These are phyloP conservation scores for Nipponia nippon DNA, from an alignment of 2,113 vertebrate genomes.

Conservation along the genomic window DNA sequence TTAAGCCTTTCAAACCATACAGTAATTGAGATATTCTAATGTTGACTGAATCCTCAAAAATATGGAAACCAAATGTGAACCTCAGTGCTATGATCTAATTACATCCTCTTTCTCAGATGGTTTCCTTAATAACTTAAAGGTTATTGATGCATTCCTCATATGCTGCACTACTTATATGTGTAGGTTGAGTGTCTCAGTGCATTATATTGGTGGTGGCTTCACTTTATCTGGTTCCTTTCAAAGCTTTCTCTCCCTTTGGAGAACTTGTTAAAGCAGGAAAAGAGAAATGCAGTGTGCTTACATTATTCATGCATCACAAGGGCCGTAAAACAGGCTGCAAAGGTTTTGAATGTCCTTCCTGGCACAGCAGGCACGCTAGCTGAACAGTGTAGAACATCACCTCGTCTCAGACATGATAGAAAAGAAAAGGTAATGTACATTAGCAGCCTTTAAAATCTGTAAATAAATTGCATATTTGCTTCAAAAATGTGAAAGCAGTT, in stretches of 20 bases:
- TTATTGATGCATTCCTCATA: conserved; percentile 39
- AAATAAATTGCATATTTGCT: conserved; percentile 40
- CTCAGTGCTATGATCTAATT: conserved; percentile 53
- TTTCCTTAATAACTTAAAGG: conserved; percentile 53
- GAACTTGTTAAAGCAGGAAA: not conserved
- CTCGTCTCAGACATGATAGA: not conserved
- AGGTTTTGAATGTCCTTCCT: not conserved
- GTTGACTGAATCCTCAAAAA: conserved; percentile 56
- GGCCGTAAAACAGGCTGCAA: not conserved
- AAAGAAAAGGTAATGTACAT: conserved; percentile 13
- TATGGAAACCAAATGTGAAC: conserved; percentile 69
- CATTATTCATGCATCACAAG: not conserved
- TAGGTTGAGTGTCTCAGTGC: not conserved
- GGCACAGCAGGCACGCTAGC: not conserved
- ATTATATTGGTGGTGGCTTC: conserved; percentile 1
- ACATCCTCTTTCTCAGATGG: conserved; percentile 55
- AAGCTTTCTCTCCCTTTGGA: not conserved
- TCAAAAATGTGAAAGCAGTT: conserved; percentile 34
- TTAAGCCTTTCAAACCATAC: conserved; percentile 47
- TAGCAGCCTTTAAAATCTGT: conserved; percentile 38
- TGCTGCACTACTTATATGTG: not conserved
- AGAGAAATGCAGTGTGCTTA: not conserved
- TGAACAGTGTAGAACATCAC: not conserved
- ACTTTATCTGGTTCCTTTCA: not conserved
- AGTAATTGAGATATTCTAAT: conserved; percentile 70